These are phyloP conservation scores for Sialia sialis DNA, from an alignment of 2,113 vertebrate genomes.

Conservation along the genomic window DNA sequence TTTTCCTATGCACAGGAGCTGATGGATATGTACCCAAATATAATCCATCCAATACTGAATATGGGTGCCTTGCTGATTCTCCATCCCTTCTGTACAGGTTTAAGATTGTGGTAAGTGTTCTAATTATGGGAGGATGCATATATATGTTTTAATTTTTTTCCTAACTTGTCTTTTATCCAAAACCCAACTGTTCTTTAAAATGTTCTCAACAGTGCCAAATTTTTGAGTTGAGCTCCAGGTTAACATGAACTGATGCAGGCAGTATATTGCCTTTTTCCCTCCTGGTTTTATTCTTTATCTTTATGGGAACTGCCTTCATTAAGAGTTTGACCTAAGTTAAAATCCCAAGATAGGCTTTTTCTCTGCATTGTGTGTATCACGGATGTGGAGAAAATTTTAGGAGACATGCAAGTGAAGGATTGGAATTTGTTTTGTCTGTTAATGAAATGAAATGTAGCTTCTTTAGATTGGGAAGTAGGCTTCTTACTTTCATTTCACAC, in stretches of 20 bases:
- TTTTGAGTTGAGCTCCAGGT: not conserved
- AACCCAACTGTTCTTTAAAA: not conserved
- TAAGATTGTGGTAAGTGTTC: conserved; percentile 88
- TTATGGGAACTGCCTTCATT: not conserved
- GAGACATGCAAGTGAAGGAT: not conserved
- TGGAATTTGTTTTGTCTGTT: not conserved
- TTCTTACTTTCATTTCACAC: not conserved
- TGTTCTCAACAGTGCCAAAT: rapidly evolving
- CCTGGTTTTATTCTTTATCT: not conserved
- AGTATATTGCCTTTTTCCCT: not conserved
- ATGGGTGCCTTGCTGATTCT: conserved; percentile 92
- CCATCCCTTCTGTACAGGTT: conserved; percentile 88
- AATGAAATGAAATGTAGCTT: not conserved
- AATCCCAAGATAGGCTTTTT: not conserved
- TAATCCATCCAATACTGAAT: conserved; percentile 84
- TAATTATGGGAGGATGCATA: not conserved
- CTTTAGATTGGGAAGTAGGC: not conserved
- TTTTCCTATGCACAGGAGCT: conserved; percentile 91
- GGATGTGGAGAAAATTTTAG: not conserved
- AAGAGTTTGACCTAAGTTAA: not conserved
- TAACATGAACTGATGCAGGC: not conserved
- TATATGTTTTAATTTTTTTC: not conserved
- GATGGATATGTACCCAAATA: conserved; percentile 97
- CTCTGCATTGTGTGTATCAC: not conserved
- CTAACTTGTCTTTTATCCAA: not conserved